Percentiles rank a stretch among this genome's conserved stretches.
phyloP scores from a whole-genome alignment of 2,888 invertebrate species.

The Ethmia dodecea region DNA sequence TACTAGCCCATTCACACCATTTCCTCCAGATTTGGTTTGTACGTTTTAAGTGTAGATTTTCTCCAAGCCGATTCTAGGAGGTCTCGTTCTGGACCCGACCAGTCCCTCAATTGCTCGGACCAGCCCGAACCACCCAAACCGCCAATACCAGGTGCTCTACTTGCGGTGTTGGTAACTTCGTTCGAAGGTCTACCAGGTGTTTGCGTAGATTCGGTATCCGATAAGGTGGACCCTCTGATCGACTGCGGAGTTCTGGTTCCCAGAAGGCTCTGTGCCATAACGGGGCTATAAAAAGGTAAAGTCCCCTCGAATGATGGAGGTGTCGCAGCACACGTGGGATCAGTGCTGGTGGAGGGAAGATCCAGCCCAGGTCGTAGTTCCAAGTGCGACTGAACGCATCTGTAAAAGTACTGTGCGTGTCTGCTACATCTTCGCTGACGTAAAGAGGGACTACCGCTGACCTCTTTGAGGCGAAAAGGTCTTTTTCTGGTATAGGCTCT shows the following conservation, averaged over 20 bases:
- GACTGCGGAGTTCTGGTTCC: conserved; percentile 6
- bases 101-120: conserved; percentile 12
- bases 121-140: conserved; percentile 24
- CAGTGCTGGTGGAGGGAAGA: conserved; percentile 29
- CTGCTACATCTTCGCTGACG: conserved; percentile 1
- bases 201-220: conserved; percentile 9
- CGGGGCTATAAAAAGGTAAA: conserved; percentile 10
- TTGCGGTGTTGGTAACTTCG: conserved; percentile 11
- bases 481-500: conserved; percentile 7
- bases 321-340: conserved; percentile 25
- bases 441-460: conserved; percentile 12
- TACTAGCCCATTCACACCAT: conserved; percentile 16
- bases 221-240: too few relatives aligned
- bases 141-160: conserved; percentile 10
- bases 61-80: conserved; percentile 19
- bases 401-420: not conserved
- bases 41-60: conserved; percentile 18
- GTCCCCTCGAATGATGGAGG: conserved; percentile 18
- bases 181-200: conserved; percentile 13
- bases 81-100: conserved; percentile 13
- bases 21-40: conserved; percentile 11
- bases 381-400: conserved; percentile 26
- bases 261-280: conserved; percentile 12
- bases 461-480: conserved; percentile 15
- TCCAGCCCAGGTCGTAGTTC: conserved; percentile 22